Evolutionary conservation across 2,113 vertebrate species (phyloP), one percentile per base, ranked within the genome.

Genomic region (Passerina amoena): DNA sequence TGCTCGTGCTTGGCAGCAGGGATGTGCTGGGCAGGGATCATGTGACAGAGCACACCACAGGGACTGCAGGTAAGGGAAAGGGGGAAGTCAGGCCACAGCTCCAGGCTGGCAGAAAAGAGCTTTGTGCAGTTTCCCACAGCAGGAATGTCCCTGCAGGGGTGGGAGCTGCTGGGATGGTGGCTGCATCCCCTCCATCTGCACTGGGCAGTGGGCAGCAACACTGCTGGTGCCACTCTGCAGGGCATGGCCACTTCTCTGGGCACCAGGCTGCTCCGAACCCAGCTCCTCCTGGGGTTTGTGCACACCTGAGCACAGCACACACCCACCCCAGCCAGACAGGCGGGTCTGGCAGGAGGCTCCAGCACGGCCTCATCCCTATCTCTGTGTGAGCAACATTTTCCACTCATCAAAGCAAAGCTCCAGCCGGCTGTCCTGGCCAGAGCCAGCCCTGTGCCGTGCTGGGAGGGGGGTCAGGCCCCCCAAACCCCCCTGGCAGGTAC

Each of bases 191-290:
- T 47, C 50, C 8, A 4, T 33, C 61, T 4, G 0, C 8, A 0
- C 8, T 0, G 0, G 35, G 1, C 6, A 2, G 12, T 0, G 0
- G n/a, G 60, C 44, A 88, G 31, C 66, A 45, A 10, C 31, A 1
- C 38, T 45, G 38, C 10, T 25, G 57, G 20, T 88, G 61, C 33
- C 66, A 63, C 7, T 0, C 59, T 40, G 54, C 42, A 17, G 15
- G 47, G 31, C 38, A 68, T 0, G 33, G 61, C 37, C 2, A 0
- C 37, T 48, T n/a, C 63, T 31, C 48, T 0, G 0, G 45, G 53
- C 19, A 35, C 12, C 42, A 15, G 13, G 10, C 92, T 76, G 63
- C 59, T 47, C 33, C 53, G 3, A 76, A 5, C 12, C 5, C 1
- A 1, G 25, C 44, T 40, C 24, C 22, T 38, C 0, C 0, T 0